Evolutionary conservation across 2,888 invertebrate species (phyloP), one percentile per base, ranked within the genome.

Genomic region (Clistopyga incitator): DNA sequence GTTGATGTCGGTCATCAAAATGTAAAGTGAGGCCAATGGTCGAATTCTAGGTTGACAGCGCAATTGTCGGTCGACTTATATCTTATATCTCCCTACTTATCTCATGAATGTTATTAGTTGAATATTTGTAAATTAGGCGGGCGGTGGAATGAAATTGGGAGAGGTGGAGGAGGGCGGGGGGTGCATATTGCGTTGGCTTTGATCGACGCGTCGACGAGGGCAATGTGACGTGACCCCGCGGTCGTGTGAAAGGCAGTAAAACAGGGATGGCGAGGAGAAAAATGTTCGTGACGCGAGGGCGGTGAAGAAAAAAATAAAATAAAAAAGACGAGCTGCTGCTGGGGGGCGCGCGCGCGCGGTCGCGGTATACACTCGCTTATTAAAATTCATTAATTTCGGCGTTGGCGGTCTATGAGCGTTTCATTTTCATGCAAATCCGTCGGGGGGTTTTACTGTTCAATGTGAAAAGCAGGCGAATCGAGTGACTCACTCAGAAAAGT

Each of bases 361-460:
- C 59, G 65, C 34, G 34, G 61, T 61, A 61, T 64, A 54, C 86
- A 85, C 84, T 87, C 86, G 86, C 91, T 92, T 89, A 92, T 93
- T 92, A 92, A 93, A 92, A 93, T 93, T 92, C 92, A 92, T 92
- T 92, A 92, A 92, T 92, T 92, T 92, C 88, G 87, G 84, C 86
- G 89, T 89, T 89, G 90, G 90, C 90, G 89, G 89, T 89, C 89
- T 90, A 91, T 90, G 89, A 91, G 91, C 90, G 87, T 92, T 92
- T 92, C 90, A 92, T 92, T 92, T 90, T 92, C 90, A 92, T 92
- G 92, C 92, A 92, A 92, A 92, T 92, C 88, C 87, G 78, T 82
- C 85, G 87, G 86, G 86, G 89, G 68, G 70, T 80, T 81, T 81
- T 71, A 78, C 70, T 90, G 87, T 90, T 90, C 86, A 87, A 77